These are phyloP conservation scores for Sylvicola cinctus DNA, from an alignment of 2,888 invertebrate genomes.

Conservation along the genomic window DNA sequence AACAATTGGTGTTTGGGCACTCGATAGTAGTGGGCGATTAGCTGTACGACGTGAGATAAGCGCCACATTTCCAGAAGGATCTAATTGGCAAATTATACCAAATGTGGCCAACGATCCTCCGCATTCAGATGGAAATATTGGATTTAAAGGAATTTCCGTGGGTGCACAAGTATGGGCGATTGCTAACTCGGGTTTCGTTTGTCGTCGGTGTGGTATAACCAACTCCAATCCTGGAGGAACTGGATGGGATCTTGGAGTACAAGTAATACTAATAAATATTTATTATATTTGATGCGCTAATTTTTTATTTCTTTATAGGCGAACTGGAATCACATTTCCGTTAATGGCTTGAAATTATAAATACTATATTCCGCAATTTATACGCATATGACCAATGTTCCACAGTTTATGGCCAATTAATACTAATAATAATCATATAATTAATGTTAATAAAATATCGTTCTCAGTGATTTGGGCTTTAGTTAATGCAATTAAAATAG, in stretches of 20 bases:
- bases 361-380: too few species aligned
- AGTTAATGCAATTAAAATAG: too few species aligned
- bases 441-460: too few species aligned
- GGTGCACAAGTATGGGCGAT: constrained; percentile 59
- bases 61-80: constrained; percentile 56
- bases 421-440: too few species aligned
- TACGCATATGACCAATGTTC: too few species aligned
- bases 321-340: constrained; percentile 29
- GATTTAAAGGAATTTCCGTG: constrained; percentile 52
- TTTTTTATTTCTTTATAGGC: constrained; percentile 24
- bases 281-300: background rate
- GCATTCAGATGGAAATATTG: constrained; percentile 27
- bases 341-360: constrained; percentile 12
- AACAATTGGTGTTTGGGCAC: constrained; percentile 53
- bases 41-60: constrained; percentile 63
- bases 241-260: constrained; percentile 54
- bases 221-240: constrained; percentile 49
- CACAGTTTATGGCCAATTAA: too few species aligned
- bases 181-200: constrained; percentile 44
- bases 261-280: constrained; percentile 12
- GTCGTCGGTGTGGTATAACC: constrained; percentile 54
- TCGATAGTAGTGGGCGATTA: constrained; percentile 50
- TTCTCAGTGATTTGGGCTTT: too few species aligned
- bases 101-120: constrained; percentile 36
- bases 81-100: constrained; percentile 56